These are phyloP conservation scores for Mastomys natalensis DNA, from an alignment of 2,113 vertebrate genomes.

Conservation along the genomic window DNA sequence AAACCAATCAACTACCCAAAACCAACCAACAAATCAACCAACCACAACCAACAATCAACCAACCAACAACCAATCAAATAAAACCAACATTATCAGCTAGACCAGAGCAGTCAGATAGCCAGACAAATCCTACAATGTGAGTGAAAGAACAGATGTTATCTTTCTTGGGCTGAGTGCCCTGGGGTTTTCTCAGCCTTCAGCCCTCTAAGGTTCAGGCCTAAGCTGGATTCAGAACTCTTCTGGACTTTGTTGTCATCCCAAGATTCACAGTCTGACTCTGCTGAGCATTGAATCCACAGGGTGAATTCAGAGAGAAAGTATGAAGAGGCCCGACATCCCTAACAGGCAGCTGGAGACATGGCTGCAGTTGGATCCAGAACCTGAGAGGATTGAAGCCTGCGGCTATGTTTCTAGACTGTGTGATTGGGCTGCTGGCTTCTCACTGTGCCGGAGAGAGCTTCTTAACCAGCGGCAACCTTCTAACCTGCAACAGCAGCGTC, in stretches of 20 bases:
- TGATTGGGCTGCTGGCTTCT: not conserved
- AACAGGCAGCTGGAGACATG: accelerated
- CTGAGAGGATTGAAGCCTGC: accelerated
- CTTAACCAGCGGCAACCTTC: accelerated
- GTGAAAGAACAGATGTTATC: not conserved
- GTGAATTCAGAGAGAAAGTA: not conserved
- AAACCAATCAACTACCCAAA: not conserved
- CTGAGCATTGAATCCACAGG: not conserved
- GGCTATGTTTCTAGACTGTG: accelerated
- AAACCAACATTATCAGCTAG: not conserved
- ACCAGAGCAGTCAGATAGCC: not conserved
- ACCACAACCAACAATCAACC: not conserved
- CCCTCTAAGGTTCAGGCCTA: accelerated
- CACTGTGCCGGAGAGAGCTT: not conserved
- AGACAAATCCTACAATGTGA: accelerated
- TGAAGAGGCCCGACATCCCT: not conserved
- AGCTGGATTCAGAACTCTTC: not conserved
- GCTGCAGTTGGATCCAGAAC: not conserved
- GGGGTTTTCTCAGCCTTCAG: not conserved
- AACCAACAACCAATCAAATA: not conserved
- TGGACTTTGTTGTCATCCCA: not conserved
- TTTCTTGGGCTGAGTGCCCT: accelerated
- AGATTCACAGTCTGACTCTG: not conserved
- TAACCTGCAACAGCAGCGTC: too few relatives aligned
- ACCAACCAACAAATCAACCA: not conserved